phyloP scores from a whole-genome alignment of 2,888 invertebrate genomes.

The Diarsia mendica region DNA sequence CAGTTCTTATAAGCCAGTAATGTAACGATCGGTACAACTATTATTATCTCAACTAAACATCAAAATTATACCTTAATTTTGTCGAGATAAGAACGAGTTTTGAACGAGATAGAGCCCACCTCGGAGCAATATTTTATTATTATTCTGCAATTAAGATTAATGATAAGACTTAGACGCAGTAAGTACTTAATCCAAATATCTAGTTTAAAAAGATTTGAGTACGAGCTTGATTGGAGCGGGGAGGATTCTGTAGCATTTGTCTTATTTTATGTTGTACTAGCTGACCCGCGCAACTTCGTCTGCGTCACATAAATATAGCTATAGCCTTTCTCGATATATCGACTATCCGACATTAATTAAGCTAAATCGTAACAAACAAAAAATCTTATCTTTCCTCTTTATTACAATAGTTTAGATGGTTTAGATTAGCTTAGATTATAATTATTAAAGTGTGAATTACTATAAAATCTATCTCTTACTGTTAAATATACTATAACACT shows the following conservation, averaged over 20 bases:
- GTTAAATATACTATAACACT: too few species aligned
- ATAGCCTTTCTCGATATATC: too few species aligned
- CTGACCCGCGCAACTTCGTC: too few species aligned
- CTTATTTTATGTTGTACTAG: background rate
- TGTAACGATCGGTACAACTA: constrained; percentile 85
- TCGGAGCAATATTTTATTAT: constrained; percentile 88
- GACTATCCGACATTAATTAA: too few species aligned
- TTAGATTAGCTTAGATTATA: too few species aligned
- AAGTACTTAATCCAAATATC: constrained; percentile 90
- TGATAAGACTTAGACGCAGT: constrained; percentile 88
- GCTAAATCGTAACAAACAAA: too few species aligned
- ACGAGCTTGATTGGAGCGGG: constrained; percentile 65
- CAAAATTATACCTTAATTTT: constrained; percentile 77
- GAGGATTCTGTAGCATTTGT: constrained; percentile 62
- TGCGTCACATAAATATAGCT: too few species aligned
- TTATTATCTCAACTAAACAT: constrained; percentile 76
- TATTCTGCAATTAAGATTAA: constrained; percentile 90
- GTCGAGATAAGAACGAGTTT: constrained; percentile 75
- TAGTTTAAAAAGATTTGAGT: constrained; percentile 78
- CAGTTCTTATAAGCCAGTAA: constrained; percentile 87
- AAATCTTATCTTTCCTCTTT: too few species aligned
- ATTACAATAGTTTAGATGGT: too few species aligned
- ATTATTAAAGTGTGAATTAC: too few species aligned
- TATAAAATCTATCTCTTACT: too few species aligned
- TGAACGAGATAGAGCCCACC: constrained; percentile 70